Conservation (phyloP, 2,797 vertebrate species). For the Helarctos malayanus region DNA sequence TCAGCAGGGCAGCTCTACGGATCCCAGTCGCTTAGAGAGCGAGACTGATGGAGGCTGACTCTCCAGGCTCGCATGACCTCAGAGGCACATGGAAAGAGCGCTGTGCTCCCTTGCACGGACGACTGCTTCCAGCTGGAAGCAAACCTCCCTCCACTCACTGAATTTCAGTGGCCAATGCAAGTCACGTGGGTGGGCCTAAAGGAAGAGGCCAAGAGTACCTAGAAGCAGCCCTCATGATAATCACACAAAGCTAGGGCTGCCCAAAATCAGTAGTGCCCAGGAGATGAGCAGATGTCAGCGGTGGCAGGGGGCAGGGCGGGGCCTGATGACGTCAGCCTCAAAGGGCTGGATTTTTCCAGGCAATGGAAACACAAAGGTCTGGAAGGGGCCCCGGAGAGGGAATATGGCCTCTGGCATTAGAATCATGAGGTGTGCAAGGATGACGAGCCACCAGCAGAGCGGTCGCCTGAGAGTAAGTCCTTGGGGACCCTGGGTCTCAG, state of each 20-base stretch:
- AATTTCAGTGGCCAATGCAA: neutral
- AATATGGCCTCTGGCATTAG: neutral
- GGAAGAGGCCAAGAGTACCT: neutral
- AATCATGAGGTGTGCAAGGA: neutral
- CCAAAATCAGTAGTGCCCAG: neutral
- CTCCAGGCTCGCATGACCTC: neutral
- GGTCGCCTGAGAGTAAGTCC: neutral
- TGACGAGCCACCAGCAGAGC: rapidly evolving
- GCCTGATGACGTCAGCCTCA: neutral
- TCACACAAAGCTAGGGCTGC: neutral
- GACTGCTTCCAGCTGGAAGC: neutral
- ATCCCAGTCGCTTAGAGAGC: neutral
- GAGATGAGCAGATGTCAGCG: neutral
- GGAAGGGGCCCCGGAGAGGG: neutral
- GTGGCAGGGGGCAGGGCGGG: too few species aligned
- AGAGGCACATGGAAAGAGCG: neutral
- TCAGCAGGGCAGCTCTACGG: neutral
- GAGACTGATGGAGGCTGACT: neutral
- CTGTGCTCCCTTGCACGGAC: neutral
- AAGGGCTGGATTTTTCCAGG: neutral
- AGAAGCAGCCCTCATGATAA: neutral
- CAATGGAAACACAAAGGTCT: neutral
- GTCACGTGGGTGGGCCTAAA: neutral
- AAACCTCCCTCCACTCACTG: neutral
- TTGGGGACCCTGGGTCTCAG: neutral